Base-by-base conservation (phyloP, 2,797 vertebrate species). In the Pampus argenteus region DNA sequence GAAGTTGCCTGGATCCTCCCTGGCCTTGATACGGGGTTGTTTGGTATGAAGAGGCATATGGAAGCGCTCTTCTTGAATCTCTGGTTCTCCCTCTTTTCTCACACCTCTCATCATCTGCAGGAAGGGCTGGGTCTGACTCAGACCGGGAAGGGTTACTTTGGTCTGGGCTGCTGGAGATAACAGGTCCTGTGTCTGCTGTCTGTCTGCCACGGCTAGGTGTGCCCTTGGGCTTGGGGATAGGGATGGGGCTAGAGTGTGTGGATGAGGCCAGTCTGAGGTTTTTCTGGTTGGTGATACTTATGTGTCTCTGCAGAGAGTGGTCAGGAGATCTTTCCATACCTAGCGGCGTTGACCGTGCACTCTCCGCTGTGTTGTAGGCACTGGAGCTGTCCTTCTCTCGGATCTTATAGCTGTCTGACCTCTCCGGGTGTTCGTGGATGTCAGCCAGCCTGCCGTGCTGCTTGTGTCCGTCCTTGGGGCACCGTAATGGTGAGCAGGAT, bases 351-450 rank as follows among this genome's bases (percentile, higher is more conserved):
- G 97, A 98, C 64, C 97, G 93, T 45, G 96, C 96, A 85, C 97
- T 99, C 85, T 99, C 98, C 0, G 97, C 97, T 0, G 97, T 98
- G 86, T 98, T 98, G 83, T 99, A 98, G 55, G 97, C 97, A 40
- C 97, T 99, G 34, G 98, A 99, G 82, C 95, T 98, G 89, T 99
- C 97, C 83, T 98, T 99, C 89, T 99, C 97, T 0, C 94, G 93
- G 59, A 87, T 17, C 67, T 88, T 91, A 34, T 93, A 91, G 0
- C 71, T 74, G 64, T 98, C 96, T 0, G 92, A 95, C 82, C 94
- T 95, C 76, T 97, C 97, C 0, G 96, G 96, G 45, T 97, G 93
- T 71, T 99, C 97, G 0, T 95, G 90, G 81, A 97, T 97, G 81
- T 98, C 96, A 0, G 95, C 95, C 62, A 98, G 87, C 80, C 96